Percentiles rank a stretch among this genome's conserved stretches.
phyloP scores from a whole-genome alignment of 2,888 invertebrate genomes.

The Amiota communis region DNA sequence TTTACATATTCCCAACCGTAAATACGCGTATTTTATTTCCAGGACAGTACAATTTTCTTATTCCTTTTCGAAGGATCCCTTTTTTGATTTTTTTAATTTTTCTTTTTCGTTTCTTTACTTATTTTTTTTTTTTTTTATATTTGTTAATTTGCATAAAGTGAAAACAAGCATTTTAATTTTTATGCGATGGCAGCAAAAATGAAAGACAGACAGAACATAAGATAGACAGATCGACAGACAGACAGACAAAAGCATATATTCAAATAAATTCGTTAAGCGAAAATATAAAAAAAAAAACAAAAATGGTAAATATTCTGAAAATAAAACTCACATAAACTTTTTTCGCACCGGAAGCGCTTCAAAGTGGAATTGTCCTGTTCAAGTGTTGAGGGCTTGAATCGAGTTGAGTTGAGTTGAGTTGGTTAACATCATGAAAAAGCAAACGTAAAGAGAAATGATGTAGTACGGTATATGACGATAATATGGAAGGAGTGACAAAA shows the following conservation, averaged over 20 bases:
- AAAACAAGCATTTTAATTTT: conserved; percentile 71
- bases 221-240: not conserved
- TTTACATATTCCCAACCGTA: conserved; percentile 67
- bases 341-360: conserved; percentile 40
- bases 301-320: conserved; percentile 41
- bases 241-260: conserved; percentile 31
- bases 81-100: conserved; percentile 21
- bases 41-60: conserved; percentile 31
- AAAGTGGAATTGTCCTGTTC: conserved; percentile 27
- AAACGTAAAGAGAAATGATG: not conserved
- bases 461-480: not conserved
- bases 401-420: conserved; percentile 48
- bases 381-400: conserved; percentile 41
- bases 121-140: conserved; percentile 50
- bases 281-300: conserved; percentile 52
- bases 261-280: conserved; percentile 40
- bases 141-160: conserved; percentile 69
- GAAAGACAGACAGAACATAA: conserved; percentile 52
- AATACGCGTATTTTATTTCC: conserved; percentile 63
- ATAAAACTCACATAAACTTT: conserved; percentile 62
- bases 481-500: not conserved
- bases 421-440: not conserved
- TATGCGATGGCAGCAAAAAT: conserved; percentile 54
- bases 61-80: conserved; percentile 28
- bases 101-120: conserved; percentile 36